phyloP scores from a whole-genome alignment of 1,140 invertebrate species.

The Reticulitermes speratus region DNA sequence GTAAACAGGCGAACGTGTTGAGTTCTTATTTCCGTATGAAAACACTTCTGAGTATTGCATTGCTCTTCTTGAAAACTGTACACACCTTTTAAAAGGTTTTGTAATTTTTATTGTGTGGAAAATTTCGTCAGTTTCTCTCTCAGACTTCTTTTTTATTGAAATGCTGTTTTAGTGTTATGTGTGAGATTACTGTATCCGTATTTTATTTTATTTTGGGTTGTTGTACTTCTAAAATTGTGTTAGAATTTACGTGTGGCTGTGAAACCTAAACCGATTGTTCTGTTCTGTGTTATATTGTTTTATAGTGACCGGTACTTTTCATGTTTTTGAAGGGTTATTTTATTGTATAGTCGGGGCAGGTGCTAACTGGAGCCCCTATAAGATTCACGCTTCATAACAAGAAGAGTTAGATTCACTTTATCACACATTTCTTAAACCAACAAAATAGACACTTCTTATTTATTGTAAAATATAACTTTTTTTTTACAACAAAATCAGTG shows the following conservation, averaged over 20 bases:
- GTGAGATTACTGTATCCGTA: background rate
- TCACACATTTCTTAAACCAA: too few relatives aligned
- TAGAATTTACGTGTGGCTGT: constrained; percentile 18
- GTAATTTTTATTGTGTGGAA: background rate
- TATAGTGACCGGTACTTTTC: constrained; percentile 15
- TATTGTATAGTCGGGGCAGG: background rate
- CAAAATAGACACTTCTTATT: too few relatives aligned
- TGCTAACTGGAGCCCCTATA: background rate
- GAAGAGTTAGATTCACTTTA: background rate
- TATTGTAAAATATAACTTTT: too few relatives aligned
- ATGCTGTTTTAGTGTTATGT: constrained; percentile 7
- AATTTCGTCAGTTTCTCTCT: background rate
- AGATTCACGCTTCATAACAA: background rate
- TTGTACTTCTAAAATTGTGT: constrained; percentile 10
- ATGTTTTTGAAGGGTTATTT: background rate
- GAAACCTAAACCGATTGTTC: background rate
- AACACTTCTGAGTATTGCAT: background rate
- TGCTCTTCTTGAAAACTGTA: background rate
- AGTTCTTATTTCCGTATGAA: background rate
- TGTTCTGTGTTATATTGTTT: constrained; percentile 4
- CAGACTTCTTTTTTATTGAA: background rate
- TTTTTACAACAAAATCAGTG: too few relatives aligned
- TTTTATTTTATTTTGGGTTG: background rate
- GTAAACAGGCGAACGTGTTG: too few relatives aligned
- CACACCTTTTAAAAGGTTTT: background rate